phyloP scores from a whole-genome alignment of 2,888 invertebrate genomes.

The Cepaea hortensis region DNA sequence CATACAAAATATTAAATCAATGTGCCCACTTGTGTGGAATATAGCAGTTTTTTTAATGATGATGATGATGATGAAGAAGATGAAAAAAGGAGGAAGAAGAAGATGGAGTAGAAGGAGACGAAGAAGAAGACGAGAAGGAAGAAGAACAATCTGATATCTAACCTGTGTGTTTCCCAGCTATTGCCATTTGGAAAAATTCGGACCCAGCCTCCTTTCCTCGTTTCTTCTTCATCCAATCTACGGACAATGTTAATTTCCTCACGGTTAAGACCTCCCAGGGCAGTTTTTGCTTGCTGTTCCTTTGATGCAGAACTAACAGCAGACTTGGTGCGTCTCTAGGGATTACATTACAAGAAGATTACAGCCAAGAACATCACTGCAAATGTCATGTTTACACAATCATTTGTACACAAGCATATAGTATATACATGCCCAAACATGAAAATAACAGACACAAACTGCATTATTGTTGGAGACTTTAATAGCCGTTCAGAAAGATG shows the following conservation, averaged over 20 bases:
- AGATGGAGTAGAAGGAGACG: too few relatives aligned
- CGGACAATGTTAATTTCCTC: conserved; percentile 88
- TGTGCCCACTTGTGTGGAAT: too few relatives aligned
- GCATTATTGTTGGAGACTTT: too few relatives aligned
- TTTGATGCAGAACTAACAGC: conserved; percentile 62
- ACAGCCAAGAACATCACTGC: too few relatives aligned
- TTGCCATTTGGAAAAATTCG: conserved; percentile 92
- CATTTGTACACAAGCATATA: neutral
- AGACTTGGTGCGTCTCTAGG: conserved; percentile 63
- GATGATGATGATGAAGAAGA: too few relatives aligned
- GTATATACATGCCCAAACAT: too few relatives aligned
- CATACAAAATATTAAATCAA: too few relatives aligned
- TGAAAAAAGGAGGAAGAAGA: too few relatives aligned
- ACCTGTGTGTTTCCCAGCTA: conserved; percentile 82
- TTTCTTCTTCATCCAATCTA: conserved; percentile 86
- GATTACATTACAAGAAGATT: neutral
- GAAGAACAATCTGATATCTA: conserved; percentile 39
- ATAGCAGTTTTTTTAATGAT: too few relatives aligned
- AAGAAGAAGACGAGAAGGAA: too few relatives aligned
- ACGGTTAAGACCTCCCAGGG: conserved; percentile 79
- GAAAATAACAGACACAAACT: too few relatives aligned
- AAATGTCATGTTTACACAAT: neutral
- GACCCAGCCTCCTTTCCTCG: conserved; percentile 90
- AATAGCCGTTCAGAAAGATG: too few relatives aligned
- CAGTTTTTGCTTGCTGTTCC: conserved; percentile 29